A percentile compares a stretch with the other conserved stretches of the same genome.
phyloP scores from a whole-genome alignment of 2,113 vertebrate species.

The Arizona elegans region DNA sequence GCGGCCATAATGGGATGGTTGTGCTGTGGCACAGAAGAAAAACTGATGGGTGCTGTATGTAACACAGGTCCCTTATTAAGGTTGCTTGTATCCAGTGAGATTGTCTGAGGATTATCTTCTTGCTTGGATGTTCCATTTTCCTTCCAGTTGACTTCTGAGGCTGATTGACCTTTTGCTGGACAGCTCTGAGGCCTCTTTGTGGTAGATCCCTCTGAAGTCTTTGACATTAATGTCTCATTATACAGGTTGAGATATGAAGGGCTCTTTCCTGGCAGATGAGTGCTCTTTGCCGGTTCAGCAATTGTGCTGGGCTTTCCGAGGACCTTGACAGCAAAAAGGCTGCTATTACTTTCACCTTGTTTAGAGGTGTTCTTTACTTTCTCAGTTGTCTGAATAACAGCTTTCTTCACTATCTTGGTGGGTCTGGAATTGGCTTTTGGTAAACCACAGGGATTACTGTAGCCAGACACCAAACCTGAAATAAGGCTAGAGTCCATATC shows the following conservation, averaged over 20 bases:
- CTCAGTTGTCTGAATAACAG: slow-evolving; percentile 2
- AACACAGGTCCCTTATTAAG: slow-evolving; percentile 17
- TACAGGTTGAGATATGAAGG: neutral
- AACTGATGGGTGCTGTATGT: slow-evolving; percentile 52
- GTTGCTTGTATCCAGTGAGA: slow-evolving; percentile 13
- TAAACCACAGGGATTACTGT: neutral
- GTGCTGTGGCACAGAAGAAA: slow-evolving; percentile 50
- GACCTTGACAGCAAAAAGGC: slow-evolving; percentile 28
- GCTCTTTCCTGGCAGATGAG: slow-evolving; percentile 47
- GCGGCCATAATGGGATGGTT: slow-evolving; percentile 68
- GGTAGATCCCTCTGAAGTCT: slow-evolving; percentile 4
- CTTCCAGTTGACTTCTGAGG: slow-evolving; percentile 5
- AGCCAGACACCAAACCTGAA: slow-evolving; percentile 17
- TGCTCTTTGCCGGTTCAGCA: slow-evolving; percentile 4
- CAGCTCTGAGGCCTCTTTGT: slow-evolving; percentile 17
- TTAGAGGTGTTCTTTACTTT: slow-evolving; percentile 24
- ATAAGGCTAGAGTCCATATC: neutral
- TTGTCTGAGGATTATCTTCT: neutral
- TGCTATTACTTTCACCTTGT: slow-evolving; percentile 11
- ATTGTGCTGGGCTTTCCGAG: neutral
- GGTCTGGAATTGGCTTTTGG: neutral
- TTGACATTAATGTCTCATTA: slow-evolving; percentile 34
- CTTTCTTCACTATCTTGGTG: slow-evolving; percentile 20
- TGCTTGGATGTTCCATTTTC: fast-evolving
- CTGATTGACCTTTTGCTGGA: slow-evolving; percentile 36